phyloP scores from a whole-genome alignment of 1,140 invertebrate genomes.

The Apis dorsata region DNA sequence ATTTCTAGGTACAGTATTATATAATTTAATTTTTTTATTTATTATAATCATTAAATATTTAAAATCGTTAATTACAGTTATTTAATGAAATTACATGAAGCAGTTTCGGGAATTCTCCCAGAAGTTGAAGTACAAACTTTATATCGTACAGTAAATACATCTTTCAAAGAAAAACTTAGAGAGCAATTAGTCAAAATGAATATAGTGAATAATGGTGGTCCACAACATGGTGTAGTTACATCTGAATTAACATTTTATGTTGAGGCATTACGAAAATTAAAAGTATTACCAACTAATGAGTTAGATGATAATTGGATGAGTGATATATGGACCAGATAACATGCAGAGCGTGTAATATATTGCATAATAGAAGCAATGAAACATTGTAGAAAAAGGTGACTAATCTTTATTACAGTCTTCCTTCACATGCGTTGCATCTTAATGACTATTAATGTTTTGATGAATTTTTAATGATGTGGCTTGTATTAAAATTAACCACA shows the following conservation, averaged over 20 bases:
- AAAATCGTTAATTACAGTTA: constrained; percentile 83
- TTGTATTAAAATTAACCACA: constrained; percentile 35
- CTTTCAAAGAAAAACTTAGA: constrained; percentile 92
- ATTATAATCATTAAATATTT: constrained; percentile 22
- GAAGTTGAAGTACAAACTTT: constrained; percentile 86
- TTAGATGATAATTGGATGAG: constrained; percentile 87
- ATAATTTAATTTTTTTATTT: constrained; percentile 8
- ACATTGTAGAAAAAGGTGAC: constrained; percentile 69
- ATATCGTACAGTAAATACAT: constrained; percentile 91
- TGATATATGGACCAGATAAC: constrained; percentile 89
- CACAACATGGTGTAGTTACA: constrained; percentile 96
- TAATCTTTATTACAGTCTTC: constrained; percentile 61
- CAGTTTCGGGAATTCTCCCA: constrained; percentile 90
- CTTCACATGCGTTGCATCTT: constrained; percentile 39
- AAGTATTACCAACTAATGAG: constrained; percentile 88
- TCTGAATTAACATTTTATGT: constrained; percentile 97
- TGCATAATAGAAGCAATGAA: constrained; percentile 75
- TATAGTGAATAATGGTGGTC: constrained; percentile 96
- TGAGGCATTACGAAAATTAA: constrained; percentile 92
- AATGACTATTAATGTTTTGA: constrained; percentile 33
- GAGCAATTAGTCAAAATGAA: constrained; percentile 92
- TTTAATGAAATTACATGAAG: constrained; percentile 95
- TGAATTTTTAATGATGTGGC: constrained; percentile 27
- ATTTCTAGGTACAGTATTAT: constrained; percentile 84
- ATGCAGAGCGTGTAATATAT: constrained; percentile 79